Evolutionary conservation across 2,797 vertebrate genomes (phyloP).

Genomic region (Champsocephalus gunnari): DNA sequence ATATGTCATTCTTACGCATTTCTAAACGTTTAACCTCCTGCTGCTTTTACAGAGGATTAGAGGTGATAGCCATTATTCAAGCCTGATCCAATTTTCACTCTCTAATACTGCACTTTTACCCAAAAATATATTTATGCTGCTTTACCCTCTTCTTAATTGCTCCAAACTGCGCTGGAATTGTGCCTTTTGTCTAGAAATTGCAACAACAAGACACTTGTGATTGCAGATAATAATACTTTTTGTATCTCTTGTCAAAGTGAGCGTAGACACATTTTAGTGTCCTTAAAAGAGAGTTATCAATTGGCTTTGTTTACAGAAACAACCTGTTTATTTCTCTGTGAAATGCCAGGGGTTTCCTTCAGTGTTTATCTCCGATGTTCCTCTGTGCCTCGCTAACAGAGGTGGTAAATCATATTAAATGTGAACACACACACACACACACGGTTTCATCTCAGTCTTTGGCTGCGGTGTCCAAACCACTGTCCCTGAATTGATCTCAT

Average conservation of each 20-base stretch:
- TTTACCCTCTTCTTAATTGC: constrained; percentile 2
- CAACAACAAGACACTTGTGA: constrained; percentile 7
- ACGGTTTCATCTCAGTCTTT: constrained; percentile 13
- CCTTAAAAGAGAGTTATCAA: constrained; percentile 4
- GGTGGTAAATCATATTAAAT: constrained; percentile 40
- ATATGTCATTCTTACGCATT: not conserved
- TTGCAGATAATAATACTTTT: no score
- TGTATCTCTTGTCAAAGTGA: not conserved
- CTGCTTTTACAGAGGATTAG: constrained; percentile 50
- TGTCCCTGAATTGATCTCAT: constrained; percentile 8
- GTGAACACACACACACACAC: constrained; percentile 12
- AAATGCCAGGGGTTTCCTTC: constrained; percentile 25
- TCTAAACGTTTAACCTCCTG: constrained; percentile 7
- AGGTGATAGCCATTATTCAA: constrained; percentile 35
- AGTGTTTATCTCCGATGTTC: constrained; percentile 12
- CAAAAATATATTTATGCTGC: constrained; percentile 20
- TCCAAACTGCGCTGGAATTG: not conserved
- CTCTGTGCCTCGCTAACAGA: constrained; percentile 23
- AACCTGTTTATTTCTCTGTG: constrained; percentile 24
- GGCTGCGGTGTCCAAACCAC: constrained; percentile 22
- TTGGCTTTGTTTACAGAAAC: constrained; percentile 33
- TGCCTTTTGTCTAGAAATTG: not conserved
- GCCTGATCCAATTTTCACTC: constrained; percentile 4
- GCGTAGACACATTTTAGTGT: not conserved
- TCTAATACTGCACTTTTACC: constrained; percentile 23